phyloP scores from a whole-genome alignment of 2,797 vertebrate species.

The Peromyscus attwateri region DNA sequence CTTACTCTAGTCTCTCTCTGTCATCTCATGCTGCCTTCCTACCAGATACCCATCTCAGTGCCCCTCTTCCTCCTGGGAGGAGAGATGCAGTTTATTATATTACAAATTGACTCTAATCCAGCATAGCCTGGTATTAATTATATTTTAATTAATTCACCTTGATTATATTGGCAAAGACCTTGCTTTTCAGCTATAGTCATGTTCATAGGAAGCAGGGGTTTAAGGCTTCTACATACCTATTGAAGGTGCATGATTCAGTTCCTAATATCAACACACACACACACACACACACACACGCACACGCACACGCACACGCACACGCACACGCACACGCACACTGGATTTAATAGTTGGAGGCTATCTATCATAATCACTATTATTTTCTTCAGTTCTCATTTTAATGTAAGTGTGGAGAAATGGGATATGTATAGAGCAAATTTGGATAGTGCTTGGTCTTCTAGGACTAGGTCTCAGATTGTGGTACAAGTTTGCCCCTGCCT shows the following conservation, averaged over 20 bases:
- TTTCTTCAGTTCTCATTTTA: background rate
- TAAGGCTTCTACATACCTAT: background rate
- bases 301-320: fast-evolving
- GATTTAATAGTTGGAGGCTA: background rate
- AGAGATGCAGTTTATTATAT: background rate
- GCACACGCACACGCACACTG: fast-evolving
- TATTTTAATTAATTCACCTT: background rate
- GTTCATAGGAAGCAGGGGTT: background rate
- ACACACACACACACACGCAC: background rate
- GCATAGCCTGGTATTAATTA: background rate
- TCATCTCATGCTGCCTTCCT: background rate
- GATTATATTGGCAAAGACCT: background rate
- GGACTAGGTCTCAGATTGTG: background rate
- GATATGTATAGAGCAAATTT: background rate
- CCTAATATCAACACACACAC: background rate
- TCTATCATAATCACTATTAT: background rate
- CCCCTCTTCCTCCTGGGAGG: background rate
- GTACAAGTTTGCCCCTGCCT: background rate
- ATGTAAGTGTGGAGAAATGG: background rate
- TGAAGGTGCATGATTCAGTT: background rate
- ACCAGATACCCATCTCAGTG: background rate
- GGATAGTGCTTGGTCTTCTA: background rate
- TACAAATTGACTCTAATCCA: background rate
- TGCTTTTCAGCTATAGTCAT: background rate
- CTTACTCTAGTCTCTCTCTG: background rate